Evolutionary conservation across 1,140 invertebrate genomes (phyloP).

Genomic region (Venturia canescens): DNA sequence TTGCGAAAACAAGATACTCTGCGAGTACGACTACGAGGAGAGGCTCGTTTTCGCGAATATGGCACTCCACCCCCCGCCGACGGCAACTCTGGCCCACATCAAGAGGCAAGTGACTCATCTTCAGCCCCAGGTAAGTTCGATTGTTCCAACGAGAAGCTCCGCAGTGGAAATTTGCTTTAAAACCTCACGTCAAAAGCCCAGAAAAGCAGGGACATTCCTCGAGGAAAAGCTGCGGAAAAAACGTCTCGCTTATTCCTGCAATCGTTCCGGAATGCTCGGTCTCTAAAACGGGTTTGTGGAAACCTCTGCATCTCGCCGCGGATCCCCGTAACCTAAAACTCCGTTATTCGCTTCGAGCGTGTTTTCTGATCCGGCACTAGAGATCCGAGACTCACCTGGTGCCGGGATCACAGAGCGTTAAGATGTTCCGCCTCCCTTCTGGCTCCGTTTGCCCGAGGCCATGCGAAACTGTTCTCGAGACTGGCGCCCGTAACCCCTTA

Average conservation of each 20-base stretch:
- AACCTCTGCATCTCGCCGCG: not conserved
- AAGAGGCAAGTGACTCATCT: slow-evolving; percentile 89
- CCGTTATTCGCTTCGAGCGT: not conserved
- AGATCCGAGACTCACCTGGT: not conserved
- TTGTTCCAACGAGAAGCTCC: too few relatives aligned
- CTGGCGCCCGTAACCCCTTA: slow-evolving; percentile 61
- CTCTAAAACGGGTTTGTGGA: too few relatives aligned
- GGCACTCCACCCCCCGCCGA: slow-evolving; percentile 87
- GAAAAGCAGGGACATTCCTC: too few relatives aligned
- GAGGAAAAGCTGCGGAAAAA: too few relatives aligned
- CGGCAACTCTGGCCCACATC: slow-evolving; percentile 87
- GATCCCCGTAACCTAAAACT: not conserved
- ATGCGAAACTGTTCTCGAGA: slow-evolving; percentile 41
- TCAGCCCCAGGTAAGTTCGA: slow-evolving; percentile 79
- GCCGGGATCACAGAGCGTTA: slow-evolving; percentile 15
- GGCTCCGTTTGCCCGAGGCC: slow-evolving; percentile 10
- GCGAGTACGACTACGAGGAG: slow-evolving; percentile 96
- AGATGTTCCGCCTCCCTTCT: not conserved
- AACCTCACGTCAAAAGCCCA: too few relatives aligned
- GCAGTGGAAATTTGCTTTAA: too few relatives aligned
- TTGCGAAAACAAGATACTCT: slow-evolving; percentile 95
- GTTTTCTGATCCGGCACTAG: slow-evolving; percentile 14
- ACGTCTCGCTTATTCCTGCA: not conserved
- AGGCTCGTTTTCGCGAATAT: slow-evolving; percentile 92
- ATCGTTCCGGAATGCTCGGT: not conserved